A percentile compares a stretch with the other conserved stretches of the same genome.
These are phyloP conservation scores for Gadopsis bispinosus DNA, from an alignment of 2,797 vertebrate species.

Conservation along the genomic window DNA sequence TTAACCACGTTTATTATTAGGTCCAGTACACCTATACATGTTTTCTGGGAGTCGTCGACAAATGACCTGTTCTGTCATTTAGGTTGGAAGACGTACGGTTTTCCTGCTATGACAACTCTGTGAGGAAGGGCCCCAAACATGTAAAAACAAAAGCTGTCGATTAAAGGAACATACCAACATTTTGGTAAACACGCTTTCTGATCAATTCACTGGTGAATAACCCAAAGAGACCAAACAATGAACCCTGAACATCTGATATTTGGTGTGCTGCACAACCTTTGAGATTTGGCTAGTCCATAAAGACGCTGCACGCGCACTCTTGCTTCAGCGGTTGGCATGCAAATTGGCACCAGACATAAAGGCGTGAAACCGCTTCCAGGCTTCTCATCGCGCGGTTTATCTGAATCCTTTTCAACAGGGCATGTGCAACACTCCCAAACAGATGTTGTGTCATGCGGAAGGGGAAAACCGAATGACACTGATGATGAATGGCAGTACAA, in stretches of 20 bases:
- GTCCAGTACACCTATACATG: no score
- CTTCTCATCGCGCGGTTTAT: slow-evolving; percentile 36
- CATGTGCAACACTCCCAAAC: slow-evolving; percentile 57
- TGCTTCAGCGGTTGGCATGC: slow-evolving; percentile 13
- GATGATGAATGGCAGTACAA: slow-evolving; percentile 71
- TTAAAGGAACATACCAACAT: background rate
- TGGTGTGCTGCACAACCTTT: background rate
- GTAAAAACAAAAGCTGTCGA: background rate
- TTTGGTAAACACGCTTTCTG: background rate
- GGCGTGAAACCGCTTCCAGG: slow-evolving; percentile 31
- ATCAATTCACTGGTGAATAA: background rate
- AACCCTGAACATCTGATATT: background rate
- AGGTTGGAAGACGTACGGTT: background rate
- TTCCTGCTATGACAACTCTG: background rate
- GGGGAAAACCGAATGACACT: slow-evolving; percentile 54
- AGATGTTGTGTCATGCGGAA: slow-evolving; percentile 72
- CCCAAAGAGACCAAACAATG: background rate
- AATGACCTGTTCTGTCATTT: no score
- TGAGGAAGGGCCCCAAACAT: background rate
- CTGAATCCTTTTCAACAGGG: slow-evolving; percentile 50
- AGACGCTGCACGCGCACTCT: background rate
- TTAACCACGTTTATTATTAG: no score
- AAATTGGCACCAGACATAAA: slow-evolving; percentile 43
- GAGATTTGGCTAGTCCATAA: background rate
- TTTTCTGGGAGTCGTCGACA: no score